These are phyloP conservation scores for Istiophorus platypterus DNA, from an alignment of 2,113 vertebrate genomes.

Conservation along the genomic window DNA sequence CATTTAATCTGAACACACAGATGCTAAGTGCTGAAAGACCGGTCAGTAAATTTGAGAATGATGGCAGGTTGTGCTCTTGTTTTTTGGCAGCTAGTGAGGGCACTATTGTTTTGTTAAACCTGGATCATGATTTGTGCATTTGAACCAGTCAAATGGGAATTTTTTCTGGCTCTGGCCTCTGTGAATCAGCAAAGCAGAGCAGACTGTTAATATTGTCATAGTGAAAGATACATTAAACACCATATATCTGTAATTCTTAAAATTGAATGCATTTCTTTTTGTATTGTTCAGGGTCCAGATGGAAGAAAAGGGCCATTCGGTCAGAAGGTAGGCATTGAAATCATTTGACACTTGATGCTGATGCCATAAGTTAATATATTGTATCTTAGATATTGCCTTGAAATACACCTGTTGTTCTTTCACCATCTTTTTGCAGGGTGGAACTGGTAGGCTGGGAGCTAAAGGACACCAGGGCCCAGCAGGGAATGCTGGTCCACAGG, in stretches of 20 bases:
- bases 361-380: too few species aligned
- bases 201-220: too few species aligned
- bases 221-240: too few species aligned
- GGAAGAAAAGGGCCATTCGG: slow-evolving; percentile 67
- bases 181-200: too few species aligned
- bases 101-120: too few species aligned
- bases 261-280: neutral
- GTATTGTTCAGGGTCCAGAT: slow-evolving; percentile 60
- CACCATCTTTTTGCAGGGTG: slow-evolving; percentile 54
- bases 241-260: neutral
- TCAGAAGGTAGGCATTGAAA: slow-evolving; percentile 42
- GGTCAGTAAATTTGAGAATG: neutral
- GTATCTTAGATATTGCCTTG: too few species aligned
- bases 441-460: slow-evolving; percentile 43
- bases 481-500: slow-evolving; percentile 66
- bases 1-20: neutral
- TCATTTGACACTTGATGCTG: too few species aligned
- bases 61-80: neutral
- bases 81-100: neutral
- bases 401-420: neutral
- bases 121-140: neutral
- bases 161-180: too few species aligned
- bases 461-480: slow-evolving; percentile 54
- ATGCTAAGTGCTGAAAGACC: too few species aligned
- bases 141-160: neutral